Base-by-base conservation (phyloP, 2,113 vertebrate genomes). In the Manacus vitellinus region DNA sequence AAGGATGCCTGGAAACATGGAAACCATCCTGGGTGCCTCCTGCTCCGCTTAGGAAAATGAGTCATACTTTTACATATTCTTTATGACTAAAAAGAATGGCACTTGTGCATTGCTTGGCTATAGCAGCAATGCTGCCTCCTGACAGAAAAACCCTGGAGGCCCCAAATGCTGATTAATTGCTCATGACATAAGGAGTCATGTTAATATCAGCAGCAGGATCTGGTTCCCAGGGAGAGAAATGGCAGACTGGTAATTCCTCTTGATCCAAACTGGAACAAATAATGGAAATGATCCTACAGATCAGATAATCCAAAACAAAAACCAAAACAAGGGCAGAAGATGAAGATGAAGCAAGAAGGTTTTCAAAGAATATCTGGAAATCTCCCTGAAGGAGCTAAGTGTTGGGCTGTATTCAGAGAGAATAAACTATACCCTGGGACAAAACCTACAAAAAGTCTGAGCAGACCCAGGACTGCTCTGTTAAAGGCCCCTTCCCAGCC, bases 181-280 rank as follows among this genome's bases (percentile, higher is more conserved):
- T 86, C 37, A 30, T 90, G 91, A 93, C 95, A 93, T 73, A 92
- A 86, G 72, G 21, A 94, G 30, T 84, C 72, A 27, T 88, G 83
- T 94, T 92, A 86, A 43, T 86, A 94, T 84, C 88, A 89, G 75
- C 79, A 86, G 63, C 2, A 0, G 55, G 79, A 95, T 86, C 63
- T 1, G 0, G 59, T 80, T 94, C 85, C 75, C 79, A 90, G 91
- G 73, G 83, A 94, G 59, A 92, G 47, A 77, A 94, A 52, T 31
- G 1, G 19, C 83, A 94, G 72, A 28, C 79, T 90, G 72, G 65
- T 91, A 95, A 95, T 92, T 95, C 83, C 80, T 94, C 88, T 84
- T 94, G 83, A 92, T 96, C 83, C 83, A 74, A 74, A 82, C 68
- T 86, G 76, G 88, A 91, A 86, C 30, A 92, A 91, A 81, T 84